Base-by-base conservation (phyloP, 2,888 invertebrate genomes). In the Lepidocyrtoides sp. region DNA sequence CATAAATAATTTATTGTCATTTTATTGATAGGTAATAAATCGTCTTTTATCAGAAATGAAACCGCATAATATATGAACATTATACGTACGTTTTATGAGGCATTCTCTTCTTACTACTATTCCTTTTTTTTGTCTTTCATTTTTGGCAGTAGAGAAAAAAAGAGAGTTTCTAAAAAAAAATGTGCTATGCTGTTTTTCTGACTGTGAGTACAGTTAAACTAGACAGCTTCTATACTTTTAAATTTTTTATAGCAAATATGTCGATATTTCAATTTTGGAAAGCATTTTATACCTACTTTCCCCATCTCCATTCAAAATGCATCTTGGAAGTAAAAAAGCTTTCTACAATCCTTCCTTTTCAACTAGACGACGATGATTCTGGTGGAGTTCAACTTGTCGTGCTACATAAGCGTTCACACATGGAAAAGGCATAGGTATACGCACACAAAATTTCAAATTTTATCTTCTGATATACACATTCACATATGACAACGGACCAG, bases 401-500 rank as follows among this genome's bases (percentile, higher is more conserved):
- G 20, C 20, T 79, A 79, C 32, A 79, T 79, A 54, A 79, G 57
- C 79, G 79, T 79, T 79, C 79, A 32, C 79, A 79, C 79, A 57
- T 79, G n/a, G n/a, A n/a, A n/a, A n/a, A n/a, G n/a, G 57, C 79
- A 79, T 10, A 26, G 44, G 10, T n/a, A n/a, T 44, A 72, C 8
- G 23, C 20, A 20, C 17, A 44, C 44, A 75, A 75, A 75, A 54
- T 79, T 57, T 57, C 32, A 51, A 14, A n/a, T 72, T 48, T 72
- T 72, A 72, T 72, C 1, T 17, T 2, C 7, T 51, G 14, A 10
- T 54, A 54, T 17, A 41, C 17, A 41, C 12, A 72, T 8, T 41
- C 41, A 72, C 41, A 26, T 4, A 60, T 60, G 60, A 26, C 60
- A 8, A 10, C 8, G 26, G 8, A 72, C 8, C 1, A 17, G 36